Percentiles rank a stretch among this genome's conserved stretches.
These are phyloP conservation scores for Phyto melanocephala DNA, from an alignment of 2,888 invertebrate genomes.

Conservation along the genomic window DNA sequence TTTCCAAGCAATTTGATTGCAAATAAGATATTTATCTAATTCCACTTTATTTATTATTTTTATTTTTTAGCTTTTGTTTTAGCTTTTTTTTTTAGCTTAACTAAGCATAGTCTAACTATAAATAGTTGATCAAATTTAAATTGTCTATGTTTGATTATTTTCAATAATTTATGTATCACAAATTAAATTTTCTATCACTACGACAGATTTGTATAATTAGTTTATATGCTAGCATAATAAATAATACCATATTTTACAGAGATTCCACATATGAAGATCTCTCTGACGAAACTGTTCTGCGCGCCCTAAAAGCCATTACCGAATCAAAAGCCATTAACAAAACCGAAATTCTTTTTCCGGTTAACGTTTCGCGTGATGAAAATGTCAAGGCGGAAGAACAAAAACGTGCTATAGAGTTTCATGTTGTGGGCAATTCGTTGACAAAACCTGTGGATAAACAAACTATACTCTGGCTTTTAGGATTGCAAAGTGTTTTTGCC, in stretches of 20 bases:
- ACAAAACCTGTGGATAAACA: conserved; percentile 92
- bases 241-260: conserved; percentile 58
- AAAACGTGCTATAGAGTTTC: conserved; percentile 93
- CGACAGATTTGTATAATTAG: too few relatives aligned
- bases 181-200: too few relatives aligned
- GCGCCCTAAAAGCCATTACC: conserved; percentile 89
- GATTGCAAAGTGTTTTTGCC: conserved; percentile 95
- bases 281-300: conserved; percentile 87
- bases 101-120: too few relatives aligned
- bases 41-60: too few relatives aligned
- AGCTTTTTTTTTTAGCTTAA: too few relatives aligned
- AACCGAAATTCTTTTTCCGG: conserved; percentile 83
- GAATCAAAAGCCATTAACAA: conserved; percentile 89
- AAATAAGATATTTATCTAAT: too few relatives aligned
- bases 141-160: too few relatives aligned
- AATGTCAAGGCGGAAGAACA: conserved; percentile 94
- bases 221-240: too few relatives aligned
- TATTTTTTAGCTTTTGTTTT: too few relatives aligned
- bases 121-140: too few relatives aligned
- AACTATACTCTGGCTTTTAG: conserved; percentile 91
- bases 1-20: too few relatives aligned
- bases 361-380: conserved; percentile 92
- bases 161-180: too few relatives aligned
- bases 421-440: conserved; percentile 95
- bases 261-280: conserved; percentile 84